Evolutionary conservation across 2,113 vertebrate species (phyloP), one percentile per base, ranked within the genome.

Genomic region (Serinus canaria): DNA sequence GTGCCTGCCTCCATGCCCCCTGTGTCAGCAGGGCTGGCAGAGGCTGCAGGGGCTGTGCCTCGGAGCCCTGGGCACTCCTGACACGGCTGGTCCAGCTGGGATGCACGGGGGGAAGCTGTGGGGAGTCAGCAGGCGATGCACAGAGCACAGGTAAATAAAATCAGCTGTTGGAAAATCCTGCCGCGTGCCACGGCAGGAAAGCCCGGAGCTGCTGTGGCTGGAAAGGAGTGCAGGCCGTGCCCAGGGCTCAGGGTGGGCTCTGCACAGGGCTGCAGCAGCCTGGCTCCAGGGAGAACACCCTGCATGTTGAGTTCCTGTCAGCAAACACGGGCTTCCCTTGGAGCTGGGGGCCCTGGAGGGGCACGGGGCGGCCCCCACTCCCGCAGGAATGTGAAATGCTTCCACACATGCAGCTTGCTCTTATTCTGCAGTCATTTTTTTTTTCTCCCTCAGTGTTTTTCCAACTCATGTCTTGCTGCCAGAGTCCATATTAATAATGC

Each of bases 401-500:
- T 94, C 68, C 82, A 27, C 80, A 52, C 86, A 69, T 60, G 87
- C 70, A 75, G 50, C 72, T 73, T 0, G 15, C 76, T 94, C 69
- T 64, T 68, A 47, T 27, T 95, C 93, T 87, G 90, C 90, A 95
- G 91, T 90, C 78, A 15, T 94, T n/a, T 96, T 87, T 96, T 37
- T 80, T 33, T 66, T 5, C 13, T 66, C 50, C 75, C 53, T 84
- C 95, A 92, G 90, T 93, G 96, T 97, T 97, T 97, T 97, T 97
- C 96, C 95, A 87, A 47, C 80, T 97, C 92, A 30, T 63, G 93
- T 94, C 93, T 95, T 83, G 83, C 80, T 95, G 94, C 96, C 97
- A 97, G 89, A 85, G 91, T 85, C 91, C 75, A 67, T 92, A 96
- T 98, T 97, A 98, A 95, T 98, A 97, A 97, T 97, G 92, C 94